Conservation (phyloP, 2,888 invertebrate species). For the Drosophila koepferae region DNA sequence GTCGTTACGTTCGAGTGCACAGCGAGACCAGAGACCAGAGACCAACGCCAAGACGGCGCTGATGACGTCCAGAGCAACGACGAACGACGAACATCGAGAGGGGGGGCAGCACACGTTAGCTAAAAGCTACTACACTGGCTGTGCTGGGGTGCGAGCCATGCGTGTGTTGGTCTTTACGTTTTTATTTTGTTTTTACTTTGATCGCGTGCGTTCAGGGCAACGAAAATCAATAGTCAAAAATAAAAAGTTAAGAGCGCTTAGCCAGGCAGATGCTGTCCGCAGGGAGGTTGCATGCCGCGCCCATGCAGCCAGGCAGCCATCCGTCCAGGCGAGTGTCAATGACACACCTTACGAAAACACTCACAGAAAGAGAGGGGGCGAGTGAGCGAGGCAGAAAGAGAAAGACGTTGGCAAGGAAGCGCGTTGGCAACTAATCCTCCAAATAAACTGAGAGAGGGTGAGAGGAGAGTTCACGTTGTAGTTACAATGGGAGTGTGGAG, state of each 20-base stretch:
- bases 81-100: too few relatives aligned
- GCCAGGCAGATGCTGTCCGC: constrained; percentile 51
- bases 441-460: constrained; percentile 12
- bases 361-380: not conserved
- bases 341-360: constrained; percentile 67
- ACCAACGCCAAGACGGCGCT: constrained; percentile 31
- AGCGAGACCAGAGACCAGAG: constrained; percentile 17
- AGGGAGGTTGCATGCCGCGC: constrained; percentile 54
- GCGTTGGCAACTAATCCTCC: constrained; percentile 48
- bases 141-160: constrained; percentile 31
- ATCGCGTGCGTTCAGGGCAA: constrained; percentile 64
- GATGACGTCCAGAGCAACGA: constrained; percentile 13
- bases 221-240: constrained; percentile 72
- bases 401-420: constrained; percentile 48
- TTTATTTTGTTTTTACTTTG: constrained; percentile 5
- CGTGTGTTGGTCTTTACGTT: constrained; percentile 45
- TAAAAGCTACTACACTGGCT: not conserved
- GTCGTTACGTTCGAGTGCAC: constrained; percentile 52
- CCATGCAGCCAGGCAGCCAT: constrained; percentile 37
- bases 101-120: not conserved
- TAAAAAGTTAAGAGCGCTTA: constrained; percentile 20
- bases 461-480: constrained; percentile 23
- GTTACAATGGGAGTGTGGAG: constrained; percentile 33
- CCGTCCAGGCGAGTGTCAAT: constrained; percentile 58
- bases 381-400: not conserved